Evolutionary conservation across 2,113 vertebrate genomes (phyloP).

Genomic region (Nesospiza acunhae): DNA sequence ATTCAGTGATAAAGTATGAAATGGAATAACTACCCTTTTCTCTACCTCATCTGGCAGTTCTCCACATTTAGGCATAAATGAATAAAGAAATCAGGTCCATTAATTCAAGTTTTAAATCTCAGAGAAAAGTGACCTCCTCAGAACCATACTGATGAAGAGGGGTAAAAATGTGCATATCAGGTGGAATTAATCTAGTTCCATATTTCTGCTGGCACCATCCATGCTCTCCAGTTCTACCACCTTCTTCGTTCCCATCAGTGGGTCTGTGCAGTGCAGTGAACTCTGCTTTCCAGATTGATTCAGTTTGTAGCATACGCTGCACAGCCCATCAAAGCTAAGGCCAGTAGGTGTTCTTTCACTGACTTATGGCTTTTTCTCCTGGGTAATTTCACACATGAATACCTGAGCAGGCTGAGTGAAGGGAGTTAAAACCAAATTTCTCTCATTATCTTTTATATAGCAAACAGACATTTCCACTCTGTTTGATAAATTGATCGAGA

Average conservation of each 20-base stretch:
- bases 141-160: not conserved
- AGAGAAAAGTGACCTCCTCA: not conserved
- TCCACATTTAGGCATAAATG: not conserved
- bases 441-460: conserved; percentile 60
- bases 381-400: conserved; percentile 69
- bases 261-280: not conserved
- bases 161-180: not conserved
- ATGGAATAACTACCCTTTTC: not conserved
- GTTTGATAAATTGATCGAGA: conserved; percentile 55
- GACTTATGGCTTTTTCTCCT: not conserved
- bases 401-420: conserved; percentile 26
- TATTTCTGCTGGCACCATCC: not conserved
- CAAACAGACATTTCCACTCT: conserved; percentile 57
- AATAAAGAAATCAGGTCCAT: not conserved
- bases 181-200: not conserved
- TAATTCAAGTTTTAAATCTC: not conserved
- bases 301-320: not conserved
- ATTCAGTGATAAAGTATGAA: not conserved
- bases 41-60: not conserved
- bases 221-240: not conserved
- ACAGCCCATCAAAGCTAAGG: conserved; percentile 26
- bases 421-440: conserved; percentile 54
- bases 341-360: conserved; percentile 7
- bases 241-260: not conserved
- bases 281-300: conserved; percentile 39